Base-by-base conservation (phyloP, 2,888 invertebrate species). In the Amphipoea lucens region DNA sequence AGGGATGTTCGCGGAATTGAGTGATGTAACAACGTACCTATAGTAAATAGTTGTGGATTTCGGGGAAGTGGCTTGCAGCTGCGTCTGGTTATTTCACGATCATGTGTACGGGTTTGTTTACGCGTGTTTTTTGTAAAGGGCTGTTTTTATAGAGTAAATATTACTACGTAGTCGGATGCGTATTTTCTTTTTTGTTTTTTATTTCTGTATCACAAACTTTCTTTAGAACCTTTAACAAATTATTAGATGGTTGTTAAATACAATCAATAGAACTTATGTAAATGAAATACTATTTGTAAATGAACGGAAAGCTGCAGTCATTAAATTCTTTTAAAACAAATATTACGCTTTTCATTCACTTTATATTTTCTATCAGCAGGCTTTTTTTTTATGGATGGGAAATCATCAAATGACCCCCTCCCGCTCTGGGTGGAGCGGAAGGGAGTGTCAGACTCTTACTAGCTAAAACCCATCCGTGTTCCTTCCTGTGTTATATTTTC, bases 1-100 rank as follows among this genome's bases (percentile, higher is more conserved):
- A 83, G 82, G 85, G 82, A 74, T 82, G 74, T 81, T 81, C 81
- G 81, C 70, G 54, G 54, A 82, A 82, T 85, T 85, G 74, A 74
- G 81, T 40, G 48, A 48, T 71, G 45, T 45, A 60, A 80, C 66
- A 40, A 48, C 79, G 60, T 54, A 29, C 29, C 29, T 29, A 71
- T 71, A 62, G 85, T 80, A 84, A 82, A 82, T 81, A 81, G 62
- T 85, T 60, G 68, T 69, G 63, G n/a, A 74, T 57, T 81, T 81
- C 60, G 40, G 36, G 9, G 14, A 81, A 68, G 12, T 65, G 14
- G 51, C 60, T 84, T 84, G 85, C 74, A 84, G 42, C 62, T 60
- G 83, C 23, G 57, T 68, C 40, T 66, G 0, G 20, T 42, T 66
- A n/a, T 78, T 83, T 51, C 14, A 51, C 36, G 69, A 20, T 83